Evolutionary conservation across 2,888 invertebrate species (phyloP).

Genomic region (Brenthis ino): DNA sequence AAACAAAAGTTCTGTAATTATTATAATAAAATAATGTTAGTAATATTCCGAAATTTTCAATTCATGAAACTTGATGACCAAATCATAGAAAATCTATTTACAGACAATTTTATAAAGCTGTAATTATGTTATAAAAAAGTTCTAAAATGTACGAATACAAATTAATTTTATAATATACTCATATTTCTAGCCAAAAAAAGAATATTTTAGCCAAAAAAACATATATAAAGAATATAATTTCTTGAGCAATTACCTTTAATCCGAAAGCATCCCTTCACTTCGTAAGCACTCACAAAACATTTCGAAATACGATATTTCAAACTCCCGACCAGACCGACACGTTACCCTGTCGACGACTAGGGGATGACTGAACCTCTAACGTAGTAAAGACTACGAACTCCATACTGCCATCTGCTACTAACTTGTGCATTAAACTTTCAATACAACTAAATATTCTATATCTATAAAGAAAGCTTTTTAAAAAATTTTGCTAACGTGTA

Average conservation of each 20-base stretch:
- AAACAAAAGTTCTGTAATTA: too few relatives aligned
- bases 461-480: slow-evolving; percentile 15
- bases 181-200: too few relatives aligned
- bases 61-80: too few relatives aligned
- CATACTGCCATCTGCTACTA: slow-evolving; percentile 55
- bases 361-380: slow-evolving; percentile 45
- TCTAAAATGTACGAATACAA: too few relatives aligned
- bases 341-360: slow-evolving; percentile 39
- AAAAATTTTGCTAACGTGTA: slow-evolving; percentile 26
- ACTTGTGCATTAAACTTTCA: slow-evolving; percentile 54
- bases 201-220: neutral
- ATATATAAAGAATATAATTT: neutral
- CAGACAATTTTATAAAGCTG: too few relatives aligned
- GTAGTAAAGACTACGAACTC: slow-evolving; percentile 13
- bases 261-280: slow-evolving; percentile 34
- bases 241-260: slow-evolving; percentile 29
- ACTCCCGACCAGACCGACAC: slow-evolving; percentile 39
- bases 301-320: slow-evolving; percentile 19
- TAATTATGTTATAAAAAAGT: too few relatives aligned
- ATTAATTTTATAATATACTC: too few relatives aligned
- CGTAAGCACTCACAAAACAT: slow-evolving; percentile 40
- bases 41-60: too few relatives aligned
- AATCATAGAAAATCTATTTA: too few relatives aligned
- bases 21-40: too few relatives aligned
- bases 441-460: slow-evolving; percentile 42